A percentile compares a stretch with the other conserved stretches of the same genome.
These are phyloP conservation scores for Enoplosus armatus DNA, from an alignment of 2,797 vertebrate genomes.

Conservation along the genomic window DNA sequence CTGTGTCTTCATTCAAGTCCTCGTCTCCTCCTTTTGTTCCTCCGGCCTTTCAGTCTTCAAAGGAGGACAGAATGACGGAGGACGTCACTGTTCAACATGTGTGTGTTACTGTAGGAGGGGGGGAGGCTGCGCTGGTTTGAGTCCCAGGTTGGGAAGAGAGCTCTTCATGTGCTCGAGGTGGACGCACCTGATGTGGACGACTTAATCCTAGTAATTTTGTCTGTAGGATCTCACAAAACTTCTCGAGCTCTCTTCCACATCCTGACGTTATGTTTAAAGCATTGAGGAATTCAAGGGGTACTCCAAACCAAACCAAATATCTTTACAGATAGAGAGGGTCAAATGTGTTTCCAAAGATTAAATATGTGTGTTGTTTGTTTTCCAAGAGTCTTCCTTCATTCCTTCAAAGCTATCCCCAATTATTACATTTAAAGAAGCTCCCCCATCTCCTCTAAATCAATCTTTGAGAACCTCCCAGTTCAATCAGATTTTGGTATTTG, in stretches of 20 bases:
- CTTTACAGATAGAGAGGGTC: not conserved
- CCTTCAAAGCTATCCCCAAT: no score
- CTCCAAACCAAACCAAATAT: not conserved
- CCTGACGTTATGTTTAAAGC: not conserved
- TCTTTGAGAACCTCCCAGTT: no score
- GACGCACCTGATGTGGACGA: no score
- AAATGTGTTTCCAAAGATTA: not conserved
- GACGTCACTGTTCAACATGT: not conserved
- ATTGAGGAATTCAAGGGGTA: not conserved
- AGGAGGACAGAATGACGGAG: not conserved
- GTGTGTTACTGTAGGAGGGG: not conserved
- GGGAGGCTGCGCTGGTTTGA: not conserved
- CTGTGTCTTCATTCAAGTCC: conserved; percentile 38
- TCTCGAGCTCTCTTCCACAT: no score
- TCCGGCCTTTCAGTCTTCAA: not conserved
- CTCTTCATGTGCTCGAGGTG: not conserved
- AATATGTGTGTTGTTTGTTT: not conserved
- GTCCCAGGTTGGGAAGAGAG: not conserved
- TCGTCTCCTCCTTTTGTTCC: conserved; percentile 28
- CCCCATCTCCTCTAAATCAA: no score
- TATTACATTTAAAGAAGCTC: no score
- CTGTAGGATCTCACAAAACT: not conserved
- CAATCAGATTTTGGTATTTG: not conserved
- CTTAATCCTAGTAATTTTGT: no score
- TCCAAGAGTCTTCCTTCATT: not conserved